Conservation (phyloP, 92 coral and sea anemone genomes). For the Parazoanthus darwini region DNA sequence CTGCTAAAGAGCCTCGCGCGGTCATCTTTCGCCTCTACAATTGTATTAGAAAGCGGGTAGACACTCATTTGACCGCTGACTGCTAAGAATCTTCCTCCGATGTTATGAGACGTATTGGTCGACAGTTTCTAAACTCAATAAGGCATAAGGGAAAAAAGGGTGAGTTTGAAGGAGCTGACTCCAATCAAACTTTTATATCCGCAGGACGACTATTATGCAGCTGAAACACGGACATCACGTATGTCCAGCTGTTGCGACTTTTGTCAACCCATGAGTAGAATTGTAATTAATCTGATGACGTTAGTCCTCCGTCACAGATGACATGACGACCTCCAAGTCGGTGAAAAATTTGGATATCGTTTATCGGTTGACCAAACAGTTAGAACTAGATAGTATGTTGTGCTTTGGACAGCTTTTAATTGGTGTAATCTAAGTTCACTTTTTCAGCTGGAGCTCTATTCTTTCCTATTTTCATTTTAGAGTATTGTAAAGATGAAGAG, state of each 20-base stretch:
- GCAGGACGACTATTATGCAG: not conserved
- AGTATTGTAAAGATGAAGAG: no score
- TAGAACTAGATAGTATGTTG: no score
- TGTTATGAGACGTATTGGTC: not conserved
- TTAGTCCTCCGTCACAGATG: not conserved
- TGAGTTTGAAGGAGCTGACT: not conserved
- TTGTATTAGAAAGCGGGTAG: not conserved
- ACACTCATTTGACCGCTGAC: not conserved
- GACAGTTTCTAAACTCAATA: not conserved
- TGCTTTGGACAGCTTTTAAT: no score
- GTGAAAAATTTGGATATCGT: not conserved
- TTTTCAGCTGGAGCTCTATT: no score
- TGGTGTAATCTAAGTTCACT: no score
- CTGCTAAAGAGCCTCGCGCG: not conserved
- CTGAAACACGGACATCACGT: not conserved
- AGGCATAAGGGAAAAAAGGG: not conserved
- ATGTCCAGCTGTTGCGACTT: not conserved
- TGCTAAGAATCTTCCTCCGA: not conserved
- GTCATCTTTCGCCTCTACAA: not conserved
- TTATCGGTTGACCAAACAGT: no score
- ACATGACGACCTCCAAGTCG: not conserved
- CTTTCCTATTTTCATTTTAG: no score
- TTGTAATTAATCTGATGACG: slow-evolving; percentile 3
- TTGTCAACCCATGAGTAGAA: not conserved
- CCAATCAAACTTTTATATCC: not conserved